Evolutionary conservation across 2,888 invertebrate species (phyloP), one percentile per base, ranked within the genome.

Genomic region (Sarcophaga carnaria): DNA sequence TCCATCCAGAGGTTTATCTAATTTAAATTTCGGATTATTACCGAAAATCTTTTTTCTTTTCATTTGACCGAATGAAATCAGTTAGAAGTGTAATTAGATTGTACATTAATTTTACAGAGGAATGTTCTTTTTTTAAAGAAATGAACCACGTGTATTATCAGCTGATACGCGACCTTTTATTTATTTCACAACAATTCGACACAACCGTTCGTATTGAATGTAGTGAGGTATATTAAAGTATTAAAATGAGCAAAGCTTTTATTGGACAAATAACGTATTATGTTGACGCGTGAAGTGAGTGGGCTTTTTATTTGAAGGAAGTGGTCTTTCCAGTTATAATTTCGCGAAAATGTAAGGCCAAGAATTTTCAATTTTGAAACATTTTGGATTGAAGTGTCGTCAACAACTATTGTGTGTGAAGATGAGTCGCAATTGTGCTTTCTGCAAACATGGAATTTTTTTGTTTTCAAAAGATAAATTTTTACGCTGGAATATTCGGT

Each of bases 161-260:
- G 22, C 22, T 22, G 22, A 22, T 22, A 22, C 22, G 22, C 22
- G 1, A 22, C 22, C 22, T 22, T 22, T 22, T 22, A 22, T 22
- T 22, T 22, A 22, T 22, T 22, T 22, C 22, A 22, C 22, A 22
- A 22, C 22, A 22, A 22, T 22, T 22, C 22, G 22, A 22, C 22
- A 22, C 22, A 22, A 22, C 22, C 22, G 22, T 22, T 22, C 22
- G 1, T 22, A 22, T 22, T 1, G 22, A 22, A 22, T 22, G 22
- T 22, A 22, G 64, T 75, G 63, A 64, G 49, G 14, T 75, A 75
- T 17, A 49, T 49, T 27, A 75, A 49, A 14, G 64, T 67, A 17
- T 67, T 67, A 25, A 47, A 20, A 11, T 75, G 64, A 11, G 22
- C 64, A 47, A 64, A 64, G n/a, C 54, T 66, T 54, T 75, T 63